Base-by-base conservation (phyloP, 37 sponge, comb jelly and placozoan species). In the Cladorhizidae sp. region DNA sequence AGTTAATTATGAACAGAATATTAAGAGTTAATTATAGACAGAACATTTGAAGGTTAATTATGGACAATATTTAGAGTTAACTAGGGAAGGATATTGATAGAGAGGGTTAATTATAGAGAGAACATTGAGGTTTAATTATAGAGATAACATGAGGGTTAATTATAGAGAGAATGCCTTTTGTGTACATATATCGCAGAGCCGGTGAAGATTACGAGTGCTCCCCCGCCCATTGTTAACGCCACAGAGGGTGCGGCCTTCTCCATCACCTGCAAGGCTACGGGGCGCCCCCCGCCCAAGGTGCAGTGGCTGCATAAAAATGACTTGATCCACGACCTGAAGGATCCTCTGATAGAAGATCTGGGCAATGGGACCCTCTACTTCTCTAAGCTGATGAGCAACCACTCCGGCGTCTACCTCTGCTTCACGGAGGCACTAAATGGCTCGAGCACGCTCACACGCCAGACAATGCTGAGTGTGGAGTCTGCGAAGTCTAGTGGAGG, bases 321-420 rank as follows among this genome's bases (percentile, higher is more conserved):
- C 8, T 8, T 22, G 22, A 41, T 83, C 42, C 0, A 32, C 0
- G 62, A 41, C 59, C 45, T 64, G 40, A 43, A 57, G 12, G 67
- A 67, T 43, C 35, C 38, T 8, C 15, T 21, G 0, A 28, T 80
- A 15, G 32, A 25, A 7, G 70, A 72, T 35, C 50, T 54, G 1
- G 21, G n/a, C 1, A 86, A 91, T 64, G 91, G 91, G 0, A 51
- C 80, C 0, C 83, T 90, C 5, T 15, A 64, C 23, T 58, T 90
- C 26, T 21, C 54, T 5, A 28, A 26, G 38, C 36, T 86, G 26
- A 22, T 36, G 21, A 15, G 42, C 42, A 29, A 67, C n/a, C 78
- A 87, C 62, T 59, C 31, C 0, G 80, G 84, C 14, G 29, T 8
- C 14, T 91, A 91, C 57, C 9, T 50, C 29, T 87, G 87, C 57